phyloP scores from a whole-genome alignment of 2,888 invertebrate species.

The Ophioninae sp. region DNA sequence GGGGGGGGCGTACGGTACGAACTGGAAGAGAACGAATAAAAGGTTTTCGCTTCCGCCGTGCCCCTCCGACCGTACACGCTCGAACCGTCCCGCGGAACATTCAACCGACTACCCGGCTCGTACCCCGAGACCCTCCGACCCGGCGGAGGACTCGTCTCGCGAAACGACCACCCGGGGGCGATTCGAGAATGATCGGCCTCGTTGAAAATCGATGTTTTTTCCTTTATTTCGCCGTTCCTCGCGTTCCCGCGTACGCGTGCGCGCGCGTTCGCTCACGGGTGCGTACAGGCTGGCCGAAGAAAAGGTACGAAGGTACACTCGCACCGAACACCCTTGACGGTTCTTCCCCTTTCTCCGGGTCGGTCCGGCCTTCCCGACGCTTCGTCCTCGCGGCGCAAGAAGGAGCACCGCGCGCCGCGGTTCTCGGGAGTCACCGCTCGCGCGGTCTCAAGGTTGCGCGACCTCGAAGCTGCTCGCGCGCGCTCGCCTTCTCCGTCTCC shows the following conservation, averaged over 20 bases:
- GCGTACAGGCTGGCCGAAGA: too few species aligned
- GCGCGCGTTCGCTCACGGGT: too few species aligned
- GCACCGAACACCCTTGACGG: background rate
- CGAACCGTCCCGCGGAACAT: conserved; percentile 26
- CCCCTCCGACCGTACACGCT: conserved; percentile 7
- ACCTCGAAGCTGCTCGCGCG: conserved; percentile 58
- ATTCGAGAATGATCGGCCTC: conserved; percentile 16
- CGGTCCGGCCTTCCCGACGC: conserved; percentile 19
- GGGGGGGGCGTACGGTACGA: background rate
- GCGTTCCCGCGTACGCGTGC: too few species aligned
- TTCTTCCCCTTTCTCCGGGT: conserved; percentile 23
- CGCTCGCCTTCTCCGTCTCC: conserved; percentile 22
- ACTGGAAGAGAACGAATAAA: conserved; percentile 34
- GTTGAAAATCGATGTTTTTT: background rate
- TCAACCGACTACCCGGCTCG: conserved; percentile 48
- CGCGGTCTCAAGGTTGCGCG: conserved; percentile 71
- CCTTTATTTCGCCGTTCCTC: background rate
- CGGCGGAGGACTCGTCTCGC: background rate
- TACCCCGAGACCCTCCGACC: background rate
- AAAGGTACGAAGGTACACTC: background rate
- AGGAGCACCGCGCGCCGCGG: conserved; percentile 54
- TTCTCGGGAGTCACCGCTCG: conserved; percentile 69
- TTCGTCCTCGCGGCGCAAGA: conserved; percentile 33
- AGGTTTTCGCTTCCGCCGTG: conserved; percentile 29
- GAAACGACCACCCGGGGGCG: conserved; percentile 3